Conservation (phyloP, 1,140 invertebrate species). For the Sitophilus oryzae region DNA sequence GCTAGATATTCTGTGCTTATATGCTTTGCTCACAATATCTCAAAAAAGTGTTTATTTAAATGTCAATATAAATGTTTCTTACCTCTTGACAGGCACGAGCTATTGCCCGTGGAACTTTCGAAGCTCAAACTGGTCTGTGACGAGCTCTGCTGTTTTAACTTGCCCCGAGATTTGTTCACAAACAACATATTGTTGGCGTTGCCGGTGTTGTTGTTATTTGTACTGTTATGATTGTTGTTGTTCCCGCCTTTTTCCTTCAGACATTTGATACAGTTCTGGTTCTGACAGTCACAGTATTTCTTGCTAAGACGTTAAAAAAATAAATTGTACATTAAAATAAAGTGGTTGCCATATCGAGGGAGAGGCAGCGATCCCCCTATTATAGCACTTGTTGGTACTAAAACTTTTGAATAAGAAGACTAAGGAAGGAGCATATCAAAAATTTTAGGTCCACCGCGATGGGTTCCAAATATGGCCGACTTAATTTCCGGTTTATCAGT, state of each 20-base stretch:
- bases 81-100: conserved; percentile 60
- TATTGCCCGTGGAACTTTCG: conserved; percentile 49
- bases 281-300: conserved; percentile 32
- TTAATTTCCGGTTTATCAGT: too few species aligned
- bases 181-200: conserved; percentile 44
- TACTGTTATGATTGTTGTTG: conserved; percentile 38
- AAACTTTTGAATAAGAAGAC: too few species aligned
- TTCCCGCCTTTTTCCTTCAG: conserved; percentile 33
- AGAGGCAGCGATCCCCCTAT: too few species aligned
- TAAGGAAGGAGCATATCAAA: too few species aligned
- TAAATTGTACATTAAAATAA: conserved; percentile 5
- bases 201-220: conserved; percentile 34
- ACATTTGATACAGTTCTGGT: conserved; percentile 35
- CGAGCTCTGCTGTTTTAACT: conserved; percentile 56
- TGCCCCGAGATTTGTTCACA: conserved; percentile 45
- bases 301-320: conserved; percentile 9
- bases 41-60: background rate
- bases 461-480: too few species aligned
- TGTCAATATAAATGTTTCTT: too few species aligned
- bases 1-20: too few species aligned
- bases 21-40: background rate
- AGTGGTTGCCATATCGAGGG: background rate
- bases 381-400: too few species aligned
- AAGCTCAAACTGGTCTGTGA: conserved; percentile 58
- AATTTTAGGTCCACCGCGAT: too few species aligned